Evolutionary conservation across 2,888 invertebrate species (phyloP).

Genomic region (Leptopilina syphax): DNA sequence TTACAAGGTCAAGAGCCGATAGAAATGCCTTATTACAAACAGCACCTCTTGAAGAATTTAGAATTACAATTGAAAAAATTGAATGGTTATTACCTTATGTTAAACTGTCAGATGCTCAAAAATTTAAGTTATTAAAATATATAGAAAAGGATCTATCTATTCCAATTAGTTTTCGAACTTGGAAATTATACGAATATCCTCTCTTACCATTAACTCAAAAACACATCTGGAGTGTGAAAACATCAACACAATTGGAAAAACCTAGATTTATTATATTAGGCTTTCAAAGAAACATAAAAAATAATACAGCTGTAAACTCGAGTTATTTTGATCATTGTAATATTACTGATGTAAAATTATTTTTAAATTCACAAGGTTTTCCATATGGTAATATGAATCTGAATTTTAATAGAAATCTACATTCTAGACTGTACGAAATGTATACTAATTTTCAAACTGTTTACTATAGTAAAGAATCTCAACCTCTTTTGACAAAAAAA

Average conservation of each 20-base stretch:
- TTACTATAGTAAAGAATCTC: conserved; percentile 9
- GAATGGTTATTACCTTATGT: no score
- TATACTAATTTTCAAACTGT: conserved; percentile 42
- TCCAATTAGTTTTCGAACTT: no score
- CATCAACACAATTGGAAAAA: not conserved
- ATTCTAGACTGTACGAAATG: conserved; percentile 61
- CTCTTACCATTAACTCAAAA: not conserved
- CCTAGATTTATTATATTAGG: not conserved
- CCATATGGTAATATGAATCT: conserved; percentile 65
- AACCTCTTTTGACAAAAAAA: conserved; percentile 39
- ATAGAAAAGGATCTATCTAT: no score
- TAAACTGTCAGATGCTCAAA: no score
- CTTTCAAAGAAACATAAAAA: conserved; percentile 56
- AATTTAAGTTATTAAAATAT: no score
- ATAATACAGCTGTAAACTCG: conserved; percentile 54
- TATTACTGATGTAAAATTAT: conserved; percentile 65
- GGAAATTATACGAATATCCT: no score
- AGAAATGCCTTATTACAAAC: not conserved
- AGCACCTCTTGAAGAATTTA: not conserved
- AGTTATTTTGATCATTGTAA: not conserved
- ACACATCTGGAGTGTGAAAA: not conserved
- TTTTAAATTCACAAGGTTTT: conserved; percentile 67
- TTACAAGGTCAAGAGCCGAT: not conserved
- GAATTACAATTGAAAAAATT: no score
- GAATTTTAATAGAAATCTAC: conserved; percentile 52